A percentile compares a stretch with the other conserved stretches of the same genome.
Evolutionary conservation across 2,113 vertebrate genomes (phyloP).

Genomic region (Dromaius novaehollandiae): DNA sequence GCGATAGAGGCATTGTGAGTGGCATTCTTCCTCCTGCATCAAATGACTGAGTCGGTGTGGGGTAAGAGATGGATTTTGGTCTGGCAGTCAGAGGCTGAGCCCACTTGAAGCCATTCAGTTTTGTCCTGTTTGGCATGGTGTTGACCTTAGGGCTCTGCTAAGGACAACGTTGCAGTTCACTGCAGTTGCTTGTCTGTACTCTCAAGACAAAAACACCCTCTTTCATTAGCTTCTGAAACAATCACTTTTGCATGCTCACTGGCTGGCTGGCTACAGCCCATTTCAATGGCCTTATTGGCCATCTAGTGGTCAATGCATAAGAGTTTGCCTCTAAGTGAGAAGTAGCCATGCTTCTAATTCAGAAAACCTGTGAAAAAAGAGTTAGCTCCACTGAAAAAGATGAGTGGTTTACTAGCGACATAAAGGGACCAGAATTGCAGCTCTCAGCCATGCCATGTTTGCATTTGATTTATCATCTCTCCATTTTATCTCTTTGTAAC

Average conservation of each 20-base stretch:
- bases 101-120: not conserved
- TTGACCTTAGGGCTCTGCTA: not conserved
- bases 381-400: not conserved
- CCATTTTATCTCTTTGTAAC: not conserved
- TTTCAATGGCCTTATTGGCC: not conserved
- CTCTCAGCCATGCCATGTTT: not conserved
- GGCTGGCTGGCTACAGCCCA: not conserved
- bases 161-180: not conserved
- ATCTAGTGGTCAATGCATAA: not conserved
- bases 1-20: not conserved
- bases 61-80: not conserved
- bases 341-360: not conserved
- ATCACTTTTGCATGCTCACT: accelerated
- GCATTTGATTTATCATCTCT: not conserved
- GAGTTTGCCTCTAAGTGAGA: not conserved
- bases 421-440: not conserved
- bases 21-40: not conserved
- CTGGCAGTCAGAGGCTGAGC: not conserved
- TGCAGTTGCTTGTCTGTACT: not conserved
- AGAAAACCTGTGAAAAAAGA: not conserved
- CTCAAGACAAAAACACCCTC: not conserved
- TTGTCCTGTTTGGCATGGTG: not conserved
- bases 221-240: not conserved
- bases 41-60: not conserved
- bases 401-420: not conserved